Base-by-base conservation (phyloP, 53 echinoderm and acorn worm genomes). In the Astropecten irregularis region DNA sequence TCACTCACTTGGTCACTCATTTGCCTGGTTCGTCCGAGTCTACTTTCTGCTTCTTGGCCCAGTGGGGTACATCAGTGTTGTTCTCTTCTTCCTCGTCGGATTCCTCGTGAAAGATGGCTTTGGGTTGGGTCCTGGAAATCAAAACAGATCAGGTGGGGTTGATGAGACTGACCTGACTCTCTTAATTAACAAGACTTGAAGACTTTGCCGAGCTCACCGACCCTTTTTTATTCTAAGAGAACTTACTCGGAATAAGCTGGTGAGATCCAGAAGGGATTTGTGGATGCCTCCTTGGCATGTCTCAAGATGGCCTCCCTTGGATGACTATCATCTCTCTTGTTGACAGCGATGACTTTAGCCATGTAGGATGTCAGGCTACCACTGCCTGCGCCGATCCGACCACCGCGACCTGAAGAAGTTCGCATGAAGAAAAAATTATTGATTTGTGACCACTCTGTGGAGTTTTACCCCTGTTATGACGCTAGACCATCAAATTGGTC, bases 181-280 rank as follows among this genome's bases (percentile, higher is more conserved):
- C 0, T n/a, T 52, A 52, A 22, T n/a, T 9, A 19, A 5, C 19
- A 52, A 6, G 53, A 52, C 3, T 5, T 6, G 51, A 51, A 3
- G 16, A 19, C n/a, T 19, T 19, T 19, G 51, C 19, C n/a, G n/a
- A n/a, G n/a, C n/a, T n/a, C n/a, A n/a, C n/a, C n/a, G n/a, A n/a
- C n/a, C n/a, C n/a, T n/a, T n/a, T n/a, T n/a, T n/a, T n/a, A n/a
- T n/a, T n/a, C n/a, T n/a, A n/a, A n/a, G n/a, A n/a, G n/a, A n/a
- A 74, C 94, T 92, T 60, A 99, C 99, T 88, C 73, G 59, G 87
- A 82, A 67, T 99, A 99, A 10, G 97, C 99, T 23, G 99, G 99
- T 49, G 99, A 65, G 32, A 99, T 90, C 99, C 99, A 99, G 87
- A 90, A 61, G 0, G 99, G 99, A 33, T 99, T 92, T 3, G 90